Evolutionary conservation across 2,888 invertebrate species (phyloP).

Genomic region (Busseola fusca): DNA sequence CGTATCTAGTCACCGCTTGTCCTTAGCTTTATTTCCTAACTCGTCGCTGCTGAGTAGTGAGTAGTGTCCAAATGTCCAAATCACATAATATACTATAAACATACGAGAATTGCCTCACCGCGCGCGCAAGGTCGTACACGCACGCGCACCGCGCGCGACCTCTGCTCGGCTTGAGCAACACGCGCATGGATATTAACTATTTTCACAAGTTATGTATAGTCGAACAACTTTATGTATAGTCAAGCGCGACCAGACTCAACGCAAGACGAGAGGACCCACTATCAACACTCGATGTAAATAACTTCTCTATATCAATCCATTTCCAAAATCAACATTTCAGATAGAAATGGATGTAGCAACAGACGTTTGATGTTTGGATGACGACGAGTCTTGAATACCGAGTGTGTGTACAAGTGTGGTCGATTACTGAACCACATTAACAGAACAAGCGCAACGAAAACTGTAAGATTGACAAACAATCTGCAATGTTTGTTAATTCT

Average conservation of each 20-base stretch:
- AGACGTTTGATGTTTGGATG: background rate
- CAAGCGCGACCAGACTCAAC: background rate
- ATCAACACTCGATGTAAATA: background rate
- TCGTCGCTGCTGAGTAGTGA: constrained; percentile 19
- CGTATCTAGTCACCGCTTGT: constrained; percentile 60
- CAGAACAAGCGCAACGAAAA: no score
- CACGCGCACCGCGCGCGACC: constrained; percentile 31
- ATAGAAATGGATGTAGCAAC: background rate
- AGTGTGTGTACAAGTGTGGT: no score
- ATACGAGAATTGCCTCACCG: constrained; percentile 32
- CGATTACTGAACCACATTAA: background rate
- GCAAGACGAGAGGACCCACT: background rate
- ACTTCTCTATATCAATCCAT: background rate
- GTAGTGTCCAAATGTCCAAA: constrained; percentile 28
- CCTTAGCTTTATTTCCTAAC: constrained; percentile 52
- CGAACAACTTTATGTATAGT: background rate
- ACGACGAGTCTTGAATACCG: background rate
- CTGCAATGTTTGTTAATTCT: background rate
- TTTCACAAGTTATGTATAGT: constrained; percentile 12
- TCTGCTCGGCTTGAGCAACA: constrained; percentile 43
- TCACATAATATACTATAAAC: constrained; percentile 20
- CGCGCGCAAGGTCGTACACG: constrained; percentile 28
- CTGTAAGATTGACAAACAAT: background rate
- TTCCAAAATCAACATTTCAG: background rate
- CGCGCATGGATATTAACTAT: constrained; percentile 23